phyloP scores from a whole-genome alignment of 1,140 invertebrate species.

The Ruditapes philippinarum region DNA sequence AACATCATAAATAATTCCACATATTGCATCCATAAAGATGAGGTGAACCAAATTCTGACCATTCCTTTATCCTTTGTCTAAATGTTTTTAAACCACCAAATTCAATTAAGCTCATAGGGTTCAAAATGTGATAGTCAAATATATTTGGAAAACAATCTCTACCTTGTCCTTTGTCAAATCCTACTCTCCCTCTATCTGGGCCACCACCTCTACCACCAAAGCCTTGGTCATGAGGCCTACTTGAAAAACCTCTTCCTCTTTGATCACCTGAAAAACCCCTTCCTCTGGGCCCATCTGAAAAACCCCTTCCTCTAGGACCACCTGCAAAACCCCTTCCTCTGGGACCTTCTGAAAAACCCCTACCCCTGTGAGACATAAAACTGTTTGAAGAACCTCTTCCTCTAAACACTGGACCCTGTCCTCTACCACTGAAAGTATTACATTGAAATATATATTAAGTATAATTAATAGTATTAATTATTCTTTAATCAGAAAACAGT shows the following conservation, averaged over 20 bases:
- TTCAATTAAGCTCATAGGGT: too few species aligned
- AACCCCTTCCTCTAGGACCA: background rate
- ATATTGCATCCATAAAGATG: too few species aligned
- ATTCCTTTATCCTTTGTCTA: too few species aligned
- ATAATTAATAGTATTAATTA: too few species aligned
- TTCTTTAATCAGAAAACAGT: too few species aligned
- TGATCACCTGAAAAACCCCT: background rate
- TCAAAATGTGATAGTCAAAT: too few species aligned
- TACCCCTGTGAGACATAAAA: background rate
- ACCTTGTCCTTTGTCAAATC: background rate
- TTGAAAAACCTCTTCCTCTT: background rate
- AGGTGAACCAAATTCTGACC: too few species aligned
- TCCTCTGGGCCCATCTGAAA: background rate
- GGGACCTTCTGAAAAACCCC: background rate
- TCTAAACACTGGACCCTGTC: background rate
- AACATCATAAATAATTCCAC: too few species aligned
- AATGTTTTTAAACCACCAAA: too few species aligned
- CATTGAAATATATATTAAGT: too few species aligned
- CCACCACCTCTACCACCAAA: background rate
- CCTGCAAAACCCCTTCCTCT: background rate
- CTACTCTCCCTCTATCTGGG: background rate
- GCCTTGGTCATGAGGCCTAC: background rate
- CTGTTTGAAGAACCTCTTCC: constrained; percentile 1
- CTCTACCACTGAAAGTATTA: background rate
- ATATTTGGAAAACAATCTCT: too few species aligned